A percentile compares a stretch with the other conserved stretches of the same genome.
phyloP scores from a whole-genome alignment of 1,140 invertebrate genomes.

The Penaeus indicus region DNA sequence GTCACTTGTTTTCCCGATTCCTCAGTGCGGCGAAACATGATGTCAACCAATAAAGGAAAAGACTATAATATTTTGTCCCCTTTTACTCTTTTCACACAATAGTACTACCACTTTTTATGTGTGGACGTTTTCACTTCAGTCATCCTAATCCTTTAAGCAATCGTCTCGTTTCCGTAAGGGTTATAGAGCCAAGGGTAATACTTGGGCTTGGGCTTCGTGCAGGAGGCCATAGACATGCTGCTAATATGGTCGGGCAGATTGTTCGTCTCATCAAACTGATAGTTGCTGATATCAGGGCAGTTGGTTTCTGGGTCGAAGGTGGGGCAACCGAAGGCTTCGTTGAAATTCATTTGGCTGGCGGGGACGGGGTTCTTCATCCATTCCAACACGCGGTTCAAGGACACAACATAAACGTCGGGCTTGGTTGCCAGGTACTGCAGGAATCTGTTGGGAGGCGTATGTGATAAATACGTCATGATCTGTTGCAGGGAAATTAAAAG shows the following conservation, averaged over 20 bases:
- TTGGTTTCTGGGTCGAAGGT: constrained; percentile 19
- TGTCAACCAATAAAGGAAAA: too few species aligned
- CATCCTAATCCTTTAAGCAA: too few species aligned
- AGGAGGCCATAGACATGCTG: constrained; percentile 18
- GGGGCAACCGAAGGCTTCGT: constrained; percentile 58
- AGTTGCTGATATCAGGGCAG: not conserved
- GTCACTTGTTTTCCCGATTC: too few species aligned
- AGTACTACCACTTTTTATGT: too few species aligned
- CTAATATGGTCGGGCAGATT: not conserved
- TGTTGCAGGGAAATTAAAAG: too few species aligned
- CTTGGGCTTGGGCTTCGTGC: constrained; percentile 27
- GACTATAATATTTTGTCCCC: too few species aligned
- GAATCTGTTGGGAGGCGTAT: constrained; percentile 66
- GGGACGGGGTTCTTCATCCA: constrained; percentile 76
- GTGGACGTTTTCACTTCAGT: too few species aligned
- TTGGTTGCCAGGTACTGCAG: constrained; percentile 71
- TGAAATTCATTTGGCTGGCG: constrained; percentile 69
- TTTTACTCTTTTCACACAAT: too few species aligned
- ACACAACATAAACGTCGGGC: constrained; percentile 73
- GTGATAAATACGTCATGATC: not conserved
- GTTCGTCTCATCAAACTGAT: not conserved
- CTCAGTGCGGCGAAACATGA: too few species aligned
- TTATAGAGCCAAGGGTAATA: constrained; percentile 54
- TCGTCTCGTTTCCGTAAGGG: constrained; percentile 24
- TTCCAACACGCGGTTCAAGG: constrained; percentile 73